Base-by-base conservation (phyloP, 1,140 invertebrate genomes). In the Drosophila azteca region DNA sequence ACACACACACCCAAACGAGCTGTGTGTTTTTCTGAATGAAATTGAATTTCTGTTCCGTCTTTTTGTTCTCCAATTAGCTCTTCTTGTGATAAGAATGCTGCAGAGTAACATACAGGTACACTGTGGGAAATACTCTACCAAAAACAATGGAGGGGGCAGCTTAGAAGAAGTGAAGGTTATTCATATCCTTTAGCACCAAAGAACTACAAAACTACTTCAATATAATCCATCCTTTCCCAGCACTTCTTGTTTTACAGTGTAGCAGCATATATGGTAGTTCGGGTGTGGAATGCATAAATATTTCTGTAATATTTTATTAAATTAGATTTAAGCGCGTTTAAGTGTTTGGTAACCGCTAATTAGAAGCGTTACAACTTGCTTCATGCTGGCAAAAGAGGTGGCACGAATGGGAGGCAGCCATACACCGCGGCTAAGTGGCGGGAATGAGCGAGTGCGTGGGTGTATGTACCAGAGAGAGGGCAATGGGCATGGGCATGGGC, bases 241-340 rank as follows among this genome's bases (percentile, higher is more conserved):
- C 48, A 31, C 20, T 39, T 13, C 15, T 17, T 11, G 2, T 6
- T 13, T 29, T 22, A 39, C 51, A 53, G 11, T 41, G 39, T 20
- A 39, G 17, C 39, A 53, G 39, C 39, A 39, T 53, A 5, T 26
- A 20, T 20, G 1, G 17, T 20, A 1, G 0, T 22, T n/a, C 11
- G 13, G 31, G 22, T 39, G 17, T 39, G 17, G 31, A 39, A 39
- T 35, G 17, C 3, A 35, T 3, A 53, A 53, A 39, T 52, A 24
- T 35, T 13, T 9, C 11, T 5, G 35, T 13, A 35, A 66, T 50
- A 45, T 54, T 43, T 15, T 63, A 66, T 72, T 69, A 59, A 87
- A 72, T 67, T 77, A 78, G 50, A 85, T 79, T 84, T 79, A 65
- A 65, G 57, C 63, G 22, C 62, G 51, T 70, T 39, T 39, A 39